Conservation (phyloP, 2,113 vertebrate species). For the Scatophagus argus region DNA sequence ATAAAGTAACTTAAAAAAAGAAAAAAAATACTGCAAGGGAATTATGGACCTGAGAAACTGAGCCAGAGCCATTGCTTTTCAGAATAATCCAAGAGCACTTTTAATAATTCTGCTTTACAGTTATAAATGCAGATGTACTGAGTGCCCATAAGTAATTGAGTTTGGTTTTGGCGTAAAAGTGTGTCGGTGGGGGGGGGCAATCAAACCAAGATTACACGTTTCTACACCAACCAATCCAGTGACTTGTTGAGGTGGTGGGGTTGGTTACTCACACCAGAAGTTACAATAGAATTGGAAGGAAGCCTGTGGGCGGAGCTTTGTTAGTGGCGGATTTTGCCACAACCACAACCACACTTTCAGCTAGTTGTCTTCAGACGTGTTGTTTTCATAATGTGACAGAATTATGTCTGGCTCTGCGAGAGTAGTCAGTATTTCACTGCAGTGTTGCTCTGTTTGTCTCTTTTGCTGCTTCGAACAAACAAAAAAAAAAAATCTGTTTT, state of each 20-base stretch:
- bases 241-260: neutral
- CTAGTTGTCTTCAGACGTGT: constrained; percentile 34
- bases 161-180: neutral
- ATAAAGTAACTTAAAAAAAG: no score
- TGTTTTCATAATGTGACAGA: constrained; percentile 21
- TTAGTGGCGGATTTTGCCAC: constrained; percentile 18
- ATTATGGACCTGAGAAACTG: constrained; percentile 30
- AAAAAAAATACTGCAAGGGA: no score
- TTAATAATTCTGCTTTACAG: neutral
- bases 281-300: constrained; percentile 1
- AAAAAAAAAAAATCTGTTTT: no score
- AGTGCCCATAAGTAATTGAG: neutral
- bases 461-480: no score
- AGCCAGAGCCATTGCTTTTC: constrained; percentile 13
- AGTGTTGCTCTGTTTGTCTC: neutral
- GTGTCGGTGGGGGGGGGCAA: neutral
- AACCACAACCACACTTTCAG: constrained; percentile 56
- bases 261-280: constrained; percentile 30
- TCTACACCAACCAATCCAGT: neutral
- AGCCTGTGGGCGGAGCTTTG: constrained; percentile 36
- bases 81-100: constrained; percentile 12
- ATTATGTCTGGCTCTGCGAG: constrained; percentile 20
- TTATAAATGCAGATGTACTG: constrained; percentile 17
- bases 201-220: constrained; percentile 2
- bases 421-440: neutral